These are phyloP conservation scores for Neoascia interrupta DNA, from an alignment of 2,888 invertebrate species.

Conservation along the genomic window DNA sequence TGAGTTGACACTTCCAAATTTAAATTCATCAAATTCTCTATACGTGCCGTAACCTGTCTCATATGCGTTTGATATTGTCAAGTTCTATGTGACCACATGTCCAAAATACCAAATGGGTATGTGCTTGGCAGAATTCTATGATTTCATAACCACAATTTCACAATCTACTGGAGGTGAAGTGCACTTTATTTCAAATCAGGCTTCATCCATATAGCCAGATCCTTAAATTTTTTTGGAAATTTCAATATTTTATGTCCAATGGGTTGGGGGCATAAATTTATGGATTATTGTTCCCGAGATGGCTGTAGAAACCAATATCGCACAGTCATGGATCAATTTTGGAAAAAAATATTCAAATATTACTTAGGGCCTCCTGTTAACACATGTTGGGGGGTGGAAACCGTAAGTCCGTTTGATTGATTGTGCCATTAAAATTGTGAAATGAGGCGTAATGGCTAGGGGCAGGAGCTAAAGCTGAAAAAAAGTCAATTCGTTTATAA, in stretches of 20 bases:
- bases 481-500: too few relatives aligned
- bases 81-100: background rate
- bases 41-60: too few relatives aligned
- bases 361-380: constrained; percentile 2
- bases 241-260: background rate
- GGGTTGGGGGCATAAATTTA: constrained; percentile 26
- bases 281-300: constrained; percentile 33
- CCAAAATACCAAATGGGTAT: too few relatives aligned
- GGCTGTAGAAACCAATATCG: background rate
- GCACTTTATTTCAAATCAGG: background rate
- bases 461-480: background rate
- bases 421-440: constrained; percentile 23
- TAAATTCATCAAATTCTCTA: too few relatives aligned
- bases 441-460: constrained; percentile 13
- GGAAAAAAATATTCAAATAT: constrained; percentile 31
- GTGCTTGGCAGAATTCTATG: too few relatives aligned
- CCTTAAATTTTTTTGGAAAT: background rate
- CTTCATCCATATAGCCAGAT: background rate
- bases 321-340: background rate
- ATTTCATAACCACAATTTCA: constrained; percentile 14
- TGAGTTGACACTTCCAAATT: constrained; percentile 16
- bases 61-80: too few relatives aligned
- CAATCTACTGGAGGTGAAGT: background rate
- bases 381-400: background rate
- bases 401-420: constrained; percentile 23